Evolutionary conservation across 2,113 vertebrate genomes (phyloP), one percentile per base, ranked within the genome.

Genomic region (Albula goreensis): DNA sequence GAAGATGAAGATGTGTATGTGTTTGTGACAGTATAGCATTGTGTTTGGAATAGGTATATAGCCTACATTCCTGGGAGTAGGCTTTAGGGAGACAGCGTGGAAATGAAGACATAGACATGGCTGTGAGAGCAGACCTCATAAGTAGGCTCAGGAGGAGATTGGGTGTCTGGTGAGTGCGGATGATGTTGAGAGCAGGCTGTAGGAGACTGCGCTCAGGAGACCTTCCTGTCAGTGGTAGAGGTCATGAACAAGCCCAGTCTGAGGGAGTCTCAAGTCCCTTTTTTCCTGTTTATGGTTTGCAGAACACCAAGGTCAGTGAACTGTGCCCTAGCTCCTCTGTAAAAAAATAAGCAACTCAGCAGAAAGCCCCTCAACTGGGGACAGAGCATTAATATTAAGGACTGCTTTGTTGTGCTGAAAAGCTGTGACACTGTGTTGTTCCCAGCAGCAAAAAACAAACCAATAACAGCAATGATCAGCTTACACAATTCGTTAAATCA

Each of bases 211-310:
- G 41, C 50, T 52, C 19, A 53, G 80, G 80, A 9, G 50, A 52
- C 80, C 50, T 81, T 81, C 15, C 70, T 52, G 80, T 81, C 9
- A n/a, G 15, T 53, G 15, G 80, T 81, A 12, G 50, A 81, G 80
- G 80, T 81, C 80, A 81, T 22, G 50, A 53, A 53, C 2, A 53
- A 17, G 9, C n/a, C 22, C 80, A 19, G 48, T 52, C 80, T n/a
- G 22, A 9, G 60, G 60, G 60, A 66, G 48, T 81, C 41, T 13
- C 51, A 49, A 9, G 2, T 4, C 25, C 78, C 41, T n/a, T 79
- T 51, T 81, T 74, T 81, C 80, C 80, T 52, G 15, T 31, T 4
- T n/a, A 52, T 10, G 51, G 51, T 17, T 8, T 81, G 50, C 51
- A 52, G 51, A 52, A 81, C 50, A 25, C 50, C 80, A 81, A 81